Evolutionary conservation across 2,888 invertebrate species (phyloP), one percentile per base, ranked within the genome.

Genomic region (Serrognathus titanus): DNA sequence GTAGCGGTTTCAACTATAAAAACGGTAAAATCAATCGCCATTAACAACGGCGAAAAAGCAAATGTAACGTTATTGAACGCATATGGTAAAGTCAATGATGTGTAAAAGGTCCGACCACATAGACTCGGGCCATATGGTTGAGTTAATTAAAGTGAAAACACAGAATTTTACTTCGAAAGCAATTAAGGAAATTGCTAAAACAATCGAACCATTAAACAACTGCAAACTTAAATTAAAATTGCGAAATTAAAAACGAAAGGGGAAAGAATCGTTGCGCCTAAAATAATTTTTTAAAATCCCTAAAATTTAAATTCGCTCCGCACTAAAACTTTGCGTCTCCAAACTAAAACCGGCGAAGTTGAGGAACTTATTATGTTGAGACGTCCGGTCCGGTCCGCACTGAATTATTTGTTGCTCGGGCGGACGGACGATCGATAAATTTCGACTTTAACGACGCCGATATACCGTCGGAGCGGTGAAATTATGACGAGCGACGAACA

Each of bases 161-260:
- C 57, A 45, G 55, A 62, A 67, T 62, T 65, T 64, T 61, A 64
- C 62, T 63, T 64, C 61, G 58, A 58, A 64, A 61, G 63, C 64
- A 69, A 69, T 72, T 71, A 70, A 68, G 68, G 68, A 67, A 71
- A 71, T 68, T 67, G 66, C 66, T 62, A 64, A 66, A 69, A 69
- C 69, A 68, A 68, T 67, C 65, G 63, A 69, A 64, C 69, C 68
- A 70, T 50, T 55, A 51, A 55, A 55, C 49, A 57, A 53, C 48
- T 55, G 54, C 64, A 51, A 61, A 63, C 63, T 63, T 62, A 66
- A 68, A 67, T 68, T 67, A 66, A 68, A 68, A 67, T 65, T 64
- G 65, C 63, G 63, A 63, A 67, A 68, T 66, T 67, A 64, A 68
- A 68, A 68, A 63, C 56, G 61, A 62, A 63, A 61, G 58, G 60